A percentile compares a stretch with the other conserved stretches of the same genome.
Evolutionary conservation across 92 coral and sea anemone species (phyloP).

Genomic region (Meandrina meandrites): DNA sequence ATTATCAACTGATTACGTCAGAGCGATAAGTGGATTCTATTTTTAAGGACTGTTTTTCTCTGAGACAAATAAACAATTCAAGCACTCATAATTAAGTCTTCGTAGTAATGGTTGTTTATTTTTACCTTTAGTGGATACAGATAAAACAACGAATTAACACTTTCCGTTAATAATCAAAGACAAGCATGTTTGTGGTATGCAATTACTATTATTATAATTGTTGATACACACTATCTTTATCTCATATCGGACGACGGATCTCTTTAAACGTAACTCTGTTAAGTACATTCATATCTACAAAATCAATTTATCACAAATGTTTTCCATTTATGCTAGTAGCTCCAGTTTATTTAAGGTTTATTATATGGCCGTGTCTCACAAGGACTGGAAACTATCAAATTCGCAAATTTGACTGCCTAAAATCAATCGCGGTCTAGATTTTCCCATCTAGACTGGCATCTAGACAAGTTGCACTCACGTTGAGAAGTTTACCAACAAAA

Average conservation of each 20-base stretch:
- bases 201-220: background rate
- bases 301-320: no score
- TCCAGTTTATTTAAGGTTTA: no score
- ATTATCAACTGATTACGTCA: constrained; percentile 1
- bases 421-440: no score
- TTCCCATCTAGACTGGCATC: no score
- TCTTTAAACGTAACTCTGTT: background rate
- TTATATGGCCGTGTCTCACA: no score
- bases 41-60: background rate
- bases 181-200: background rate
- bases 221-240: background rate
- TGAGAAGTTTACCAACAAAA: no score
- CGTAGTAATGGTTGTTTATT: constrained; percentile 8
- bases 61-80: constrained; percentile 3
- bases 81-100: background rate
- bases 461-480: no score
- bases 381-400: no score
- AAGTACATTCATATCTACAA: background rate
- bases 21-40: background rate
- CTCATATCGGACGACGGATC: background rate
- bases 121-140: background rate
- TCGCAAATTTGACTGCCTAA: no score
- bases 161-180: background rate
- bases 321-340: background rate
- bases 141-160: background rate